Evolutionary conservation across 53 echinoderm and acorn worm genomes (phyloP).

Genomic region (Echinarachnius parma): DNA sequence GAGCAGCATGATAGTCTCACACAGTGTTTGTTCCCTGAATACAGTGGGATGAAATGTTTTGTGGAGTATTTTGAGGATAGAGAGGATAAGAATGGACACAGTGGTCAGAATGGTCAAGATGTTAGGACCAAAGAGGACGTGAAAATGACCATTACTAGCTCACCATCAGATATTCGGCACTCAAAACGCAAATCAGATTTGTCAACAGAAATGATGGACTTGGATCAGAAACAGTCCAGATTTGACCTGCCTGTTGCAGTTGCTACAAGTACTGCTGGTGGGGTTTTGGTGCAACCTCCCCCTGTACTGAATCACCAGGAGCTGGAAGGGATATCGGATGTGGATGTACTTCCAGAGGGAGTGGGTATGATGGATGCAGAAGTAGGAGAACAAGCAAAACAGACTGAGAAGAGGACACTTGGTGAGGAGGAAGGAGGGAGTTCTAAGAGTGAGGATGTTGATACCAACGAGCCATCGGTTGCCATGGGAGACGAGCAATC

Average conservation of each 20-base stretch:
- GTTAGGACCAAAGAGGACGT: too few species aligned
- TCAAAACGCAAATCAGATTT: too few species aligned
- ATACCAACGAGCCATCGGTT: background rate
- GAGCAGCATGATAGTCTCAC: too few species aligned
- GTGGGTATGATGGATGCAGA: background rate
- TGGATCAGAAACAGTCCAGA: too few species aligned
- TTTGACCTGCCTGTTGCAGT: background rate
- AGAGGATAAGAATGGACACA: too few species aligned
- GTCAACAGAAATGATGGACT: too few species aligned
- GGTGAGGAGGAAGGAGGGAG: background rate
- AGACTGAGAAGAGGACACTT: background rate
- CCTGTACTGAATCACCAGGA: constrained; percentile 12
- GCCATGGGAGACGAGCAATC: background rate
- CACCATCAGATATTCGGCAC: too few species aligned
- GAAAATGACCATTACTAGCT: too few species aligned
- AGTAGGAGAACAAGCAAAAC: too few species aligned
- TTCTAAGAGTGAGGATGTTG: constrained; percentile 12
- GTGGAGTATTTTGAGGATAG: background rate
- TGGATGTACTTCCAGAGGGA: constrained; percentile 9
- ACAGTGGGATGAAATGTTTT: background rate
- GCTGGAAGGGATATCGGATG: constrained; percentile 6
- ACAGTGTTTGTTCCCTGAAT: background rate
- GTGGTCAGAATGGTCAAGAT: too few species aligned
- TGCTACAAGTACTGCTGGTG: background rate
- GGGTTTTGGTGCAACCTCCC: constrained; percentile 19